Evolutionary conservation across 2,797 vertebrate species (phyloP), one percentile per base, ranked within the genome.

Genomic region (Cynodonichthys magdalenae): DNA sequence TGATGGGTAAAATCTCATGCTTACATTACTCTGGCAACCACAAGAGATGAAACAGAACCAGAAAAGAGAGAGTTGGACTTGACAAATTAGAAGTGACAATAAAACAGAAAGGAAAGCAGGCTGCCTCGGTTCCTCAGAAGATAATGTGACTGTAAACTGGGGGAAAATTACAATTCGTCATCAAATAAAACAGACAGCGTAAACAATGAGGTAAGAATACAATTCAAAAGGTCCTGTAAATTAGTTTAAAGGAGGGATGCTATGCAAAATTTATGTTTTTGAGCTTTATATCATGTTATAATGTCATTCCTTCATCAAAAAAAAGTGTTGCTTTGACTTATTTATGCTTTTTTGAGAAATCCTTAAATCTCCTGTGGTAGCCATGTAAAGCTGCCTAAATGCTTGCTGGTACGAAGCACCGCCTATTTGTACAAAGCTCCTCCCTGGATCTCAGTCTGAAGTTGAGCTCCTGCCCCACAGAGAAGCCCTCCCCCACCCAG

Each of bases 1-100:
- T 93, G 88, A 92, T 91, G 90, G 91, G 91, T 82, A 91, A 80
- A 84, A 80, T 83, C 71, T 76, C 79, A 79, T 71, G 84, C 82
- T 81, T 75, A 79, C 79, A 85, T 84, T 84, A 83, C 80, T 86
- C 82, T 73, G 85, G 82, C 72, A 78, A 77, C 83, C 67, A 60
- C 17, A 53, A 77, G 76, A 82, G 77, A 69, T 73, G 44, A 70
- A 77, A 73, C 51, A 60, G 77, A 83, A 76, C 74, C 74, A 84
- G 60, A 41, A n/a, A n/a, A 63, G 70, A 76, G 69, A 68, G 57
- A 66, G 67, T 60, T 67, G 76, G 75, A 74, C 57, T 50, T 19
- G 50, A 64, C 75, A 81, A 88, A 90, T 82, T 72, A 66, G 77
- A 86, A 81, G 82, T 82, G 85, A 91, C 88, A 86, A 71, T 75